These are phyloP conservation scores for Drosophila neocordata DNA, from an alignment of 1,140 invertebrate species.

Conservation along the genomic window DNA sequence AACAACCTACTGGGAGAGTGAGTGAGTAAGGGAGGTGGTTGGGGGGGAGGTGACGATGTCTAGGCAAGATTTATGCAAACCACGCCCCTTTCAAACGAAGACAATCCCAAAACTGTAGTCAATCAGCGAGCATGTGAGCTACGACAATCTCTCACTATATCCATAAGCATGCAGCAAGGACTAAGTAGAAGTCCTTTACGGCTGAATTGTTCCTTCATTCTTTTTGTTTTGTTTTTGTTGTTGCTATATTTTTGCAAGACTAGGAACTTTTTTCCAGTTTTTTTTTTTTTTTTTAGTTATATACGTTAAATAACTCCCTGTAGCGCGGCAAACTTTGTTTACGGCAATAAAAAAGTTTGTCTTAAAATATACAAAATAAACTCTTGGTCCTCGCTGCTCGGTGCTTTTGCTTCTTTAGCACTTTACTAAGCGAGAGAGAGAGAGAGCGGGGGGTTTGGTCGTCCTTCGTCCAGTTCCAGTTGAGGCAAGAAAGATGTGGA, in stretches of 20 bases:
- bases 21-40: too few relatives aligned
- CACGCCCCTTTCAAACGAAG: conserved; percentile 3
- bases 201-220: conserved; percentile 62
- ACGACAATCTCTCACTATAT: conserved; percentile 8
- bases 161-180: not conserved
- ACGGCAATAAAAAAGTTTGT: conserved; percentile 78
- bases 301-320: conserved; percentile 80
- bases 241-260: conserved; percentile 51
- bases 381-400: conserved; percentile 36
- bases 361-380: conserved; percentile 82
- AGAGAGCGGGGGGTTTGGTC: conserved; percentile 9
- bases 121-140: conserved; percentile 65
- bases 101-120: conserved; percentile 39
- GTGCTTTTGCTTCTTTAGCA: too few relatives aligned
- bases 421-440: too few relatives aligned
- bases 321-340: conserved; percentile 78
- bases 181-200: conserved; percentile 32
- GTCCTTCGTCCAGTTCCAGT: conserved; percentile 12
- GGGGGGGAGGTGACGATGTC: conserved; percentile 34
- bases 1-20: conserved; percentile 21
- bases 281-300: conserved; percentile 47
- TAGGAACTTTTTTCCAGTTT: conserved; percentile 16
- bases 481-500: conserved; percentile 34
- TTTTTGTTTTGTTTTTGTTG: conserved; percentile 32
- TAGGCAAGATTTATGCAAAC: conserved; percentile 45